A percentile compares a stretch with the other conserved stretches of the same genome.
These are phyloP conservation scores for Brachynemurus nebulosus DNA, from an alignment of 2,888 invertebrate genomes.

Conservation along the genomic window DNA sequence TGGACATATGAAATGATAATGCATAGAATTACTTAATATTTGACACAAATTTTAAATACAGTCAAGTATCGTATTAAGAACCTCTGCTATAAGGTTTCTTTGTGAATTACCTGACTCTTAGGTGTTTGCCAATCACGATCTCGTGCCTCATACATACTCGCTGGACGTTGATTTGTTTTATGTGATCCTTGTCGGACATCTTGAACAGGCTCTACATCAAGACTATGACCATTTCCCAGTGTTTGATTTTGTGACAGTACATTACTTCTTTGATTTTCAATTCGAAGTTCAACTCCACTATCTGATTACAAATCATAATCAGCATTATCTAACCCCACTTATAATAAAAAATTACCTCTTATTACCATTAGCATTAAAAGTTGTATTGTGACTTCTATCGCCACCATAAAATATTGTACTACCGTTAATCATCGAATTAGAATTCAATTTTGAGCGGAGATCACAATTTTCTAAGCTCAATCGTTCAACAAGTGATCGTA, in stretches of 20 bases:
- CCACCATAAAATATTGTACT: no score
- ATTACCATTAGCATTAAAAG: no score
- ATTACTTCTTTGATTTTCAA: no score
- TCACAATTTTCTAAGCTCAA: slow-evolving; percentile 69
- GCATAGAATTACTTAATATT: no score
- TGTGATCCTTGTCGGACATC: slow-evolving; percentile 22
- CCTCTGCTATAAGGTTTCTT: background rate
- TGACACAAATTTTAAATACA: no score
- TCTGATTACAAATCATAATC: no score
- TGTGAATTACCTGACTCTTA: slow-evolving; percentile 2
- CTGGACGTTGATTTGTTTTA: slow-evolving; percentile 49
- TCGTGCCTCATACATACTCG: slow-evolving; percentile 78
- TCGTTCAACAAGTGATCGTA: slow-evolving; percentile 57
- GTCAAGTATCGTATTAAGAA: no score
- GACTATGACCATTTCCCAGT: slow-evolving; percentile 5
- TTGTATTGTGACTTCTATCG: no score
- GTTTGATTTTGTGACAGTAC: background rate
- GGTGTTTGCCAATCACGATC: slow-evolving; percentile 35
- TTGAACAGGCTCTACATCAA: slow-evolving; percentile 11
- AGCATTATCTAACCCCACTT: no score
- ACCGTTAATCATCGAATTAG: no score
- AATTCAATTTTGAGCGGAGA: slow-evolving; percentile 44
- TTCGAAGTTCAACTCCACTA: background rate
- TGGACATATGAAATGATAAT: no score
- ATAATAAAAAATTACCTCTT: no score